phyloP scores from a whole-genome alignment of 2,888 invertebrate genomes.

The Hofmannophila pseudospretella region DNA sequence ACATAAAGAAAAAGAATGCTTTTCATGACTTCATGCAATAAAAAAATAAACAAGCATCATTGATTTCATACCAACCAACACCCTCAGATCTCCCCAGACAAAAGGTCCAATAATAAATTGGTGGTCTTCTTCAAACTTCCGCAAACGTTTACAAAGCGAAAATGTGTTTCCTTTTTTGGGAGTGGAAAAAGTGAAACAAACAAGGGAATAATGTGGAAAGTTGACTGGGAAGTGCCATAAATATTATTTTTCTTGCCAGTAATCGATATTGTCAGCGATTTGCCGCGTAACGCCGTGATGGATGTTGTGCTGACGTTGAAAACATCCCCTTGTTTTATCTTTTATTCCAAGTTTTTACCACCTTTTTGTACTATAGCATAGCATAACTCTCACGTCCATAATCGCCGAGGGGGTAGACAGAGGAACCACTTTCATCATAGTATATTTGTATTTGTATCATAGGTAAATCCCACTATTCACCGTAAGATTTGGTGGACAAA shows the following conservation, averaged over 20 bases:
- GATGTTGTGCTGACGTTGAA: constrained; percentile 42
- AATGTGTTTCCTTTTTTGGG: constrained; percentile 38
- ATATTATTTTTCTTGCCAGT: constrained; percentile 49
- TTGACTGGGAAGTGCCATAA: constrained; percentile 44
- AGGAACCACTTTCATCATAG: no score
- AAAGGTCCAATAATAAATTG: constrained; percentile 11
- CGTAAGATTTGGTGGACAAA: no score
- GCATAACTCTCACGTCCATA: no score
- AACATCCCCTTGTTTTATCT: constrained; percentile 38
- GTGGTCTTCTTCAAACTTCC: constrained; percentile 26
- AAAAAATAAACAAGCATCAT: no score
- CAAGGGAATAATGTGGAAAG: constrained; percentile 42
- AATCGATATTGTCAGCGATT: constrained; percentile 61
- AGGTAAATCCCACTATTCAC: no score
- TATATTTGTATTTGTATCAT: no score
- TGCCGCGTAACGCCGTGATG: constrained; percentile 49
- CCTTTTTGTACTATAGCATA: background rate
- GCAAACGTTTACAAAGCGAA: constrained; percentile 23
- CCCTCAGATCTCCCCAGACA: constrained; percentile 8
- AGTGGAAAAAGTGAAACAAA: constrained; percentile 46
- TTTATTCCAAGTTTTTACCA: constrained; percentile 12
- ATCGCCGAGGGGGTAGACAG: no score
- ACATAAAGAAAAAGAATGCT: no score
- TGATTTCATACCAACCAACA: no score
- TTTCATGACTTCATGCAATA: no score